These are phyloP conservation scores for Polydrusus cervinus DNA, from an alignment of 2,888 invertebrate genomes.

Conservation along the genomic window DNA sequence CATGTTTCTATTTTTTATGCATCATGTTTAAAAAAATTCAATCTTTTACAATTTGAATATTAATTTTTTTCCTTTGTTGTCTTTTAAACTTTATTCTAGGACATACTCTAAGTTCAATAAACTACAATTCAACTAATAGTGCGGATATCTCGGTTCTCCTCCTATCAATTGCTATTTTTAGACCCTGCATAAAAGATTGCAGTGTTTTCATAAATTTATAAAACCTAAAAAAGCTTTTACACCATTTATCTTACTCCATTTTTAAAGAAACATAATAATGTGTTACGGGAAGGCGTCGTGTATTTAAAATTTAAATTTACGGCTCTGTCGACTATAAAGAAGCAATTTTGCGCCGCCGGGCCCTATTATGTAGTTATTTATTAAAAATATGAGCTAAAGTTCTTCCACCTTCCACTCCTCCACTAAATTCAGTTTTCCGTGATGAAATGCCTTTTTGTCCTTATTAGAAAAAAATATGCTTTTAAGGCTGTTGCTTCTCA, in stretches of 20 bases:
- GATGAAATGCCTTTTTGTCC: neutral
- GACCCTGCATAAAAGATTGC: neutral
- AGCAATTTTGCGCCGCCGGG: constrained; percentile 21
- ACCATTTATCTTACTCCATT: constrained; percentile 20
- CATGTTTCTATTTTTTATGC: too few species aligned
- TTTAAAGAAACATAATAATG: constrained; percentile 19
- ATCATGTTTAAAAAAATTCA: too few species aligned
- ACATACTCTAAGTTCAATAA: too few species aligned
- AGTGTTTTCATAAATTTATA: constrained; percentile 1
- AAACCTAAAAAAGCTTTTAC: constrained; percentile 12
- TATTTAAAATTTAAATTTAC: constrained; percentile 39
- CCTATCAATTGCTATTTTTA: too few species aligned
- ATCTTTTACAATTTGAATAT: too few species aligned
- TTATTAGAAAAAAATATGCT: too few species aligned
- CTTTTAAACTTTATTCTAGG: too few species aligned
- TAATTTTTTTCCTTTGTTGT: too few species aligned
- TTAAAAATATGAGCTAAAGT: constrained; percentile 29
- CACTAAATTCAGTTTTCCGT: constrained; percentile 7
- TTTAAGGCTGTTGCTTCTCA: too few species aligned
- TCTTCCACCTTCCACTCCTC: constrained; percentile 3
- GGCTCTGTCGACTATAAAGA: constrained; percentile 33
- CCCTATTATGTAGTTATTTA: constrained; percentile 24
- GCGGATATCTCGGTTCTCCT: too few species aligned
- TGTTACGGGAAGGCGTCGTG: constrained; percentile 9
- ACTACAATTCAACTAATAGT: too few species aligned